These are phyloP conservation scores for Saguinus imperator DNA, from an alignment of 2,113 vertebrate genomes.

Conservation along the genomic window DNA sequence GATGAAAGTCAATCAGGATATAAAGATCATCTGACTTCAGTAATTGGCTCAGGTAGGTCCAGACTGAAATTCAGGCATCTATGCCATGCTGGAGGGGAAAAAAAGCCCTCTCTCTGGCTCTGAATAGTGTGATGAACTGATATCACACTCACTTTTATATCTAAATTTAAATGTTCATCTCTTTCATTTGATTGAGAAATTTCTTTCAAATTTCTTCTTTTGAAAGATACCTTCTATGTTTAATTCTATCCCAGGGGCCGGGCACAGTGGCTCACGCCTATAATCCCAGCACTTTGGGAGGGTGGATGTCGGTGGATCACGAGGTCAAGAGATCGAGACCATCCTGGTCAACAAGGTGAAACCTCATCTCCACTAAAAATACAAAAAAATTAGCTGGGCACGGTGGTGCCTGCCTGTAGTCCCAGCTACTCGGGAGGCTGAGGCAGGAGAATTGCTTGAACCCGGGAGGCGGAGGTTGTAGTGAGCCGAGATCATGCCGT, in stretches of 20 bases:
- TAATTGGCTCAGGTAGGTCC: not conserved
- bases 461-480: too few species aligned
- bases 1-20: not conserved
- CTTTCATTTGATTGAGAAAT: not conserved
- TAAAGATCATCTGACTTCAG: not conserved
- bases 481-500: too few species aligned
- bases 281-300: too few species aligned
- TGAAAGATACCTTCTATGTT: not conserved
- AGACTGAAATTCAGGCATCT: not conserved
- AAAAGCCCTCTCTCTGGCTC: not conserved
- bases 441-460: too few species aligned
- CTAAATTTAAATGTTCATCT: conserved; percentile 7
- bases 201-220: conserved; percentile 38
- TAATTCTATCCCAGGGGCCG: not conserved
- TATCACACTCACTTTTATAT: not conserved
- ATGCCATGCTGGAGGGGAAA: not conserved
- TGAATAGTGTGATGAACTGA: not conserved
- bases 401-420: too few species aligned
- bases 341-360: too few species aligned
- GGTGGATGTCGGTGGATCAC: too few species aligned
- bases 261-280: too few species aligned
- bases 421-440: too few species aligned
- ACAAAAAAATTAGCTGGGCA: too few species aligned
- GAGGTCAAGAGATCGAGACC: too few species aligned
- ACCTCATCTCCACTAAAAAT: too few species aligned